Evolutionary conservation across 2,888 invertebrate species (phyloP).

Genomic region (Dryobotodes eremita): DNA sequence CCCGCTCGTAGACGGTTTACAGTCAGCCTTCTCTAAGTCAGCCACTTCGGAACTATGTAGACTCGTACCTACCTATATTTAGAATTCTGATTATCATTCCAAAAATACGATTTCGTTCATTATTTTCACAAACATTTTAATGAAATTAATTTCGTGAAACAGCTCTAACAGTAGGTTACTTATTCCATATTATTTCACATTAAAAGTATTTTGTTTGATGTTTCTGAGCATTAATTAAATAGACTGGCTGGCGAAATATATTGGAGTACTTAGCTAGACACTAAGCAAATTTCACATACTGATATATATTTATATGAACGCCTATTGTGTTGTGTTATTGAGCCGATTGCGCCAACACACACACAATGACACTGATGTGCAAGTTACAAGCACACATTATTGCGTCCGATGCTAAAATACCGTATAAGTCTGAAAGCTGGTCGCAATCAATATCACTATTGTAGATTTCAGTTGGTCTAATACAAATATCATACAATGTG

Average conservation of each 20-base stretch:
- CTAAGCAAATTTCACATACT: slow-evolving; percentile 11
- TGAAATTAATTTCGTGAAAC: slow-evolving; percentile 1
- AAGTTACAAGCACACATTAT: slow-evolving; percentile 15
- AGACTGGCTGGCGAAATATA: slow-evolving; percentile 24
- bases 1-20: slow-evolving; percentile 17
- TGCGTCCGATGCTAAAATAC: slow-evolving; percentile 8
- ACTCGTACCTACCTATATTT: not conserved
- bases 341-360: slow-evolving; percentile 21
- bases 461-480: slow-evolving; percentile 3
- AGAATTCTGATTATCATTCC: not conserved
- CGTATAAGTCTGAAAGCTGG: slow-evolving; percentile 1
- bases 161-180: slow-evolving; percentile 8
- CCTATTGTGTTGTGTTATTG: slow-evolving; percentile 7
- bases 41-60: slow-evolving; percentile 21
- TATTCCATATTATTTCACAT: slow-evolving; percentile 21
- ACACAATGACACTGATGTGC: slow-evolving; percentile 22
- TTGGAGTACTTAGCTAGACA: slow-evolving; percentile 17
- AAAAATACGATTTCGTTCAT: not conserved
- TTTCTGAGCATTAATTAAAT: slow-evolving; percentile 46
- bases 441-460: slow-evolving; percentile 17
- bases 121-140: slow-evolving; percentile 4
- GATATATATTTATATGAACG: not conserved
- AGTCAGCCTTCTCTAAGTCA: slow-evolving; percentile 27
- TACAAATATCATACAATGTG: slow-evolving; percentile 30
- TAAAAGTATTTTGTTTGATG: slow-evolving; percentile 41